phyloP scores from a whole-genome alignment of 2,113 vertebrate genomes.

The Catharus bicknelli region DNA sequence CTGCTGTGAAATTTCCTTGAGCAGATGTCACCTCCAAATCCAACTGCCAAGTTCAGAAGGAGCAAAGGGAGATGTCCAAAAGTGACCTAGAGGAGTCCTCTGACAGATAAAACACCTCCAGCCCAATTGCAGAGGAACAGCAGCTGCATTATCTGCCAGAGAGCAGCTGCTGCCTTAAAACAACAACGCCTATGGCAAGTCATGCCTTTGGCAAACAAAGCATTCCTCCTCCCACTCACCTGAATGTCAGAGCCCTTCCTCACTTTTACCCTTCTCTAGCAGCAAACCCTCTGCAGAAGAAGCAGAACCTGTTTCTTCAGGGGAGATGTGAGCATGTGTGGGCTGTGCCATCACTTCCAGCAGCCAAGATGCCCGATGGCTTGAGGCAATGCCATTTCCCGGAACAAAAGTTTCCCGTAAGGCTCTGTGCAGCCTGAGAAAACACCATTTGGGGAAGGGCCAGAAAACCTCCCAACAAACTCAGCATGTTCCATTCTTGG shows the following conservation, averaged over 20 bases:
- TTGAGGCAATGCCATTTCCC: background rate
- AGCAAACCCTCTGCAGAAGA: background rate
- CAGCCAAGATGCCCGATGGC: rapidly evolving
- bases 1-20: background rate
- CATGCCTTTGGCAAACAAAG: background rate
- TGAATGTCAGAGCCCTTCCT: background rate
- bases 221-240: background rate
- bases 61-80: background rate
- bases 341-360: background rate
- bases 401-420: background rate
- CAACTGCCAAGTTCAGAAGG: background rate
- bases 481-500: background rate
- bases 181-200: background rate
- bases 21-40: background rate
- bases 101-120: background rate
- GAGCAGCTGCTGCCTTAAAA: background rate
- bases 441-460: rapidly evolving
- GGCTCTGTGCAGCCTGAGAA: background rate
- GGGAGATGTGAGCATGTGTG: background rate
- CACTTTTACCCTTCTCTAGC: background rate
- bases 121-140: background rate
- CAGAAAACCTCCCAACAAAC: background rate
- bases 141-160: background rate
- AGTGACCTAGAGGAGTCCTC: background rate
- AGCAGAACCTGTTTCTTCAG: background rate